A percentile compares a stretch with the other conserved stretches of the same genome.
Conservation (phyloP, 2,888 invertebrate species). For the Gymnoscelis rufifasciata region DNA sequence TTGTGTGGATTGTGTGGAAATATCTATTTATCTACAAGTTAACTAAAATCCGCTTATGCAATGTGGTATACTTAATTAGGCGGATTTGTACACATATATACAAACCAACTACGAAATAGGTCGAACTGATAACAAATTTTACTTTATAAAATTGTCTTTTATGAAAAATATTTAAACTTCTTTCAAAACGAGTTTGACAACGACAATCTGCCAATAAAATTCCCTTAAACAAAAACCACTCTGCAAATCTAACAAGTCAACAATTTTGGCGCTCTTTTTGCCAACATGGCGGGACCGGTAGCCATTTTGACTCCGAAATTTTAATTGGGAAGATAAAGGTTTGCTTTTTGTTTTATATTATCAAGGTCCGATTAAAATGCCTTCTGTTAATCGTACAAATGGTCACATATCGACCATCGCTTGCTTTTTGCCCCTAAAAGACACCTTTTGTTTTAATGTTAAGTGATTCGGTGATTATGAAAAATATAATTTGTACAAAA, state of each 20-base stretch:
- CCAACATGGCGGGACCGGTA: slow-evolving; percentile 66
- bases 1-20: no score
- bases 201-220: background rate
- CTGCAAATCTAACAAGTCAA: slow-evolving; percentile 19
- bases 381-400: slow-evolving; percentile 40
- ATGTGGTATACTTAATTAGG: no score
- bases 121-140: no score
- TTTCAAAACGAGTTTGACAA: background rate
- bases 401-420: slow-evolving; percentile 24
- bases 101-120: no score
- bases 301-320: slow-evolving; percentile 71
- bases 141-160: no score
- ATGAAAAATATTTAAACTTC: no score
- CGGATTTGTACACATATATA: no score
- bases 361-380: slow-evolving; percentile 41
- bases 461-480: slow-evolving; percentile 14
- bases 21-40: no score
- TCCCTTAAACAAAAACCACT: background rate
- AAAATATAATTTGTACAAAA: background rate
- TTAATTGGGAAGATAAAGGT: slow-evolving; percentile 73
- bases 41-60: no score
- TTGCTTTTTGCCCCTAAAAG: slow-evolving; percentile 35
- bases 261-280: slow-evolving; percentile 35
- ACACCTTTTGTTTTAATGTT: slow-evolving; percentile 52
- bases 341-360: slow-evolving; percentile 38